phyloP scores from a whole-genome alignment of 2,113 vertebrate genomes.

The Gobius niger region DNA sequence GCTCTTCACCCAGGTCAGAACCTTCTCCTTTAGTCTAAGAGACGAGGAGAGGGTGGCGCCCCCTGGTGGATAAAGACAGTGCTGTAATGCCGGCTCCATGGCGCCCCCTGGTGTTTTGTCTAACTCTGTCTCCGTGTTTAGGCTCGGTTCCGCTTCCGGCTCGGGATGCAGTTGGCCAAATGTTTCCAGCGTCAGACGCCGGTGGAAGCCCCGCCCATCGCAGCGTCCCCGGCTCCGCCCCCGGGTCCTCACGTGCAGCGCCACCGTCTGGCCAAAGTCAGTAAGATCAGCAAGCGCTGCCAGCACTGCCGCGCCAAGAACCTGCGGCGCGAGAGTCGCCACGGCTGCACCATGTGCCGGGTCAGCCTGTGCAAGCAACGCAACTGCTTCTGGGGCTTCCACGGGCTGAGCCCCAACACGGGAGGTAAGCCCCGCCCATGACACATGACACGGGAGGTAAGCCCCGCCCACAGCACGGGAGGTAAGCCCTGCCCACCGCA shows the following conservation, averaged over 20 bases:
- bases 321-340: constrained; percentile 63
- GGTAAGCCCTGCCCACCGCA: no score
- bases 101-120: background rate
- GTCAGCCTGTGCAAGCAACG: constrained; percentile 69
- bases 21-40: no score
- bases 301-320: constrained; percentile 68
- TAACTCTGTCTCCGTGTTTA: constrained; percentile 38
- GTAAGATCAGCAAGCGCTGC: constrained; percentile 60
- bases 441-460: no score
- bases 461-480: no score
- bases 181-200: constrained; percentile 50
- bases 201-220: background rate
- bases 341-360: constrained; percentile 65
- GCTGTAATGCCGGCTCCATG: no score
- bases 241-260: constrained; percentile 15
- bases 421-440: constrained; percentile 46
- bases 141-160: constrained; percentile 69
- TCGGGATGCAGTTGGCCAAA: constrained; percentile 74
- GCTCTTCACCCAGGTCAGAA: no score
- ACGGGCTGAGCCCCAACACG: constrained; percentile 46
- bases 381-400: constrained; percentile 76
- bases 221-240: background rate
- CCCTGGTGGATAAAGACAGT: no score
- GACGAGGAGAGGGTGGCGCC: no score
- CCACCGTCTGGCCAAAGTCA: constrained; percentile 68